These are phyloP conservation scores for Callospermophilus lateralis DNA, from an alignment of 2,113 vertebrate species.

Conservation along the genomic window DNA sequence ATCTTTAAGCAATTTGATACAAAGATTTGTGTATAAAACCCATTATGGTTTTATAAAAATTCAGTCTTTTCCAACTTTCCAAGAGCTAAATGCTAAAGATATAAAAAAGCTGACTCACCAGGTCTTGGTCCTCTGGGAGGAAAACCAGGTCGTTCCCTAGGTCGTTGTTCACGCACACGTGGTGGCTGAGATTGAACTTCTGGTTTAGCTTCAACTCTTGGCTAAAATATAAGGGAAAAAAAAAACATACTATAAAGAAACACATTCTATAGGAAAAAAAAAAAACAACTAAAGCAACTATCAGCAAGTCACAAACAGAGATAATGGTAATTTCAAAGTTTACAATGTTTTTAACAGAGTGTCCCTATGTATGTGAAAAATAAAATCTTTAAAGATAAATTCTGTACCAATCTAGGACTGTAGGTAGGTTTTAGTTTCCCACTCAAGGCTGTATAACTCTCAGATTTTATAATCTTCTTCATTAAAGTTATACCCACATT, in stretches of 20 bases:
- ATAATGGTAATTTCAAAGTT: constrained; percentile 67
- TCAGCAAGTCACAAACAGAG: constrained; percentile 71
- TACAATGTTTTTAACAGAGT: constrained; percentile 61
- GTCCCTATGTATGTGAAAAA: constrained; percentile 55
- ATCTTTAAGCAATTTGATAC: constrained; percentile 23
- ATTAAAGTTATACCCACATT: constrained; percentile 56
- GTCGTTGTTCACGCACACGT: constrained; percentile 94
- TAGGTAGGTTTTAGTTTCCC: constrained; percentile 79
- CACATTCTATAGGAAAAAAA: neutral
- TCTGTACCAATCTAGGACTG: constrained; percentile 92
- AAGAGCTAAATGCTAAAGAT: neutral
- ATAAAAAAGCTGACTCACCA: constrained; percentile 85
- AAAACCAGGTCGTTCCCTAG: constrained; percentile 94
- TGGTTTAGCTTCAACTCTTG: constrained; percentile 93
- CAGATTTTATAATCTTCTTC: constrained; percentile 47
- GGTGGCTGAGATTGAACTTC: constrained; percentile 92
- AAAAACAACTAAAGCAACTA: constrained; percentile 57
- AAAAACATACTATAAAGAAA: constrained; percentile 56
- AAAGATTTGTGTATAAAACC: neutral
- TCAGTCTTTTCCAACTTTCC: neutral
- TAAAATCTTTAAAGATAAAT: constrained; percentile 77
- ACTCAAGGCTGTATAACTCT: constrained; percentile 60
- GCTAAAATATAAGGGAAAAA: constrained; percentile 87
- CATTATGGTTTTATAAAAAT: neutral
- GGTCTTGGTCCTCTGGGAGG: constrained; percentile 93